Evolutionary conservation across 2,113 vertebrate genomes (phyloP), one percentile per base, ranked within the genome.

Genomic region (Zosterops hypoxanthus): DNA sequence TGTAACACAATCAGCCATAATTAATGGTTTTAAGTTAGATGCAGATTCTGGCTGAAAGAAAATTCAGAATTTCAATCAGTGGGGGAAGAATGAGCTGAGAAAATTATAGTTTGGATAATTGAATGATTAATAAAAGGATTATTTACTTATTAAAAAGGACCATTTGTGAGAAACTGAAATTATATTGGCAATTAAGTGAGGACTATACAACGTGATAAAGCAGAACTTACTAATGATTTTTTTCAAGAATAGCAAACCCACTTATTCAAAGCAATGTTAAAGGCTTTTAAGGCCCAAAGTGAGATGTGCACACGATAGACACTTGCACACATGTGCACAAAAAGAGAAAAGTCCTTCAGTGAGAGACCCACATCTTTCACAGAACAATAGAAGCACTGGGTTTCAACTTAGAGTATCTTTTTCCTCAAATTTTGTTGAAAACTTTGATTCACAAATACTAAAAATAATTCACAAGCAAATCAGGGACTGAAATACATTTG

Each of bases 301-400:
- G 33, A 75, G 25, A 8, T 36, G 12, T 12, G 50, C 12, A 23
- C 12, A 4, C 18, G 5, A 26, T 33, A 41, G 15, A 12, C 13
- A 19, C 14, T 50, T 42, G 9, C 26, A n/a, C 9, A 31, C 8
- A 20, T 12, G 16, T 5, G 25, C 2, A 11, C 2, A 39, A 11
- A 56, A 33, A 57, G 2, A 15, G 8, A 52, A 33, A 73, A 53
- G 5, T 55, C 12, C 9, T 60, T 31, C 44, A 53, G 9, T 28
- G 22, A 50, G 5, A 22, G 17, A 55, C 17, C 31, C 24, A 25
- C 12, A 18, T 11, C 23, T 91, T 66, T 46, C 28, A 70, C 8
- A 10, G 6, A 60, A 4, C 3, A n/a, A 8, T 8, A 29, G 29
- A 72, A 90, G 3, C 7, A 53, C 2, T 17, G 9, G 3, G 2